These are phyloP conservation scores for Chrysocyon brachyurus DNA, from an alignment of 2,797 vertebrate genomes.

Conservation along the genomic window DNA sequence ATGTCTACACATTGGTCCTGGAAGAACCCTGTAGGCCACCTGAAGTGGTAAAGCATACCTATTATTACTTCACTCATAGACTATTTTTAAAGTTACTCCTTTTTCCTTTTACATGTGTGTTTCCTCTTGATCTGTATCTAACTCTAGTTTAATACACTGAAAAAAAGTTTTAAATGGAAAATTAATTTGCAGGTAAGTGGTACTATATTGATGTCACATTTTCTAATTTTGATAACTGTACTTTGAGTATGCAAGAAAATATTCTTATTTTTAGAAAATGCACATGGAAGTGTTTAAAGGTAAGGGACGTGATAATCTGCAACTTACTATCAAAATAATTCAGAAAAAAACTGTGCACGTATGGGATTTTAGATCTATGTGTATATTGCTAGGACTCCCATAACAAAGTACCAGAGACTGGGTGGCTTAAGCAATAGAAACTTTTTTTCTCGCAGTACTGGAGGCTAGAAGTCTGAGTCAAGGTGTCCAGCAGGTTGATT, in stretches of 20 bases:
- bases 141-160: conserved; percentile 8
- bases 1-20: background rate
- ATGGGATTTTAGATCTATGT: background rate
- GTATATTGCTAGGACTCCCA: background rate
- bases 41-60: background rate
- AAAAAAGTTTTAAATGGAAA: conserved; percentile 10
- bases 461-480: background rate
- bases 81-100: background rate
- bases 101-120: conserved; percentile 34
- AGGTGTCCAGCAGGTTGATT: background rate
- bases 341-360: background rate
- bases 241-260: background rate
- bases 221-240: conserved; percentile 4
- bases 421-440: background rate
- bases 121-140: conserved; percentile 14
- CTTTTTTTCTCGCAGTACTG: conserved; percentile 1
- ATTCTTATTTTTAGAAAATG: conserved; percentile 51
- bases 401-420: background rate
- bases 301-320: background rate
- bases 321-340: background rate
- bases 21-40: background rate
- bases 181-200: background rate
- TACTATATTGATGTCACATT: background rate
- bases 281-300: background rate
- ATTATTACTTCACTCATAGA: background rate